These are phyloP conservation scores for Ammospiza nelsoni DNA, from an alignment of 2,113 vertebrate genomes.

Conservation along the genomic window DNA sequence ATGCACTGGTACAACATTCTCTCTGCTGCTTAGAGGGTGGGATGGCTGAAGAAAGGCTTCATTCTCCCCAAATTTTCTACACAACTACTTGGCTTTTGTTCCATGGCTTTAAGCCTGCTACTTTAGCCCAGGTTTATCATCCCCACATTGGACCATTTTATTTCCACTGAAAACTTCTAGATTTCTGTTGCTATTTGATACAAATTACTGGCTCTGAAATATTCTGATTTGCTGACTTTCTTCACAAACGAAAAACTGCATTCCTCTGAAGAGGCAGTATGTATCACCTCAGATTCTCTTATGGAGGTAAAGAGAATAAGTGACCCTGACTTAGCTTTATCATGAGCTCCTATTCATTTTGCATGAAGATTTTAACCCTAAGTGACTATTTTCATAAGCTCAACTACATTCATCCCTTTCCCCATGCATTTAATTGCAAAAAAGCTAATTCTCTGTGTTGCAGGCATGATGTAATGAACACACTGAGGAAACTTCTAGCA, in stretches of 20 bases:
- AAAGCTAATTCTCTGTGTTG: background rate
- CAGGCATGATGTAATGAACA: background rate
- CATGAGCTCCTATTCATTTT: background rate
- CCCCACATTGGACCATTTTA: background rate
- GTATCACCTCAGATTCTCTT: background rate
- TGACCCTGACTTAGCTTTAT: background rate
- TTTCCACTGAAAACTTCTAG: constrained; percentile 26
- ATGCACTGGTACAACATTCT: background rate
- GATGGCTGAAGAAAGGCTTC: constrained; percentile 19
- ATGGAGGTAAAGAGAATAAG: background rate
- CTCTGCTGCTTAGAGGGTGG: background rate
- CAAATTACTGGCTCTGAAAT: background rate
- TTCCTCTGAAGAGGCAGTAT: background rate
- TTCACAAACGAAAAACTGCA: background rate
- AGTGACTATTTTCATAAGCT: background rate
- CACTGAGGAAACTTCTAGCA: background rate
- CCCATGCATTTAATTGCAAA: background rate
- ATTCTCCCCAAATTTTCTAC: background rate
- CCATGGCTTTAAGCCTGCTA: background rate
- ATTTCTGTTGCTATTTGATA: background rate
- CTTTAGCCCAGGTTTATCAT: background rate
- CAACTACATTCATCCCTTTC: background rate
- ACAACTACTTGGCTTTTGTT: constrained; percentile 28
- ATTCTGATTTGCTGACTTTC: background rate
- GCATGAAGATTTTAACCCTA: background rate